Base-by-base conservation (phyloP, 2,797 vertebrate species). In the Onychomys arenicola region DNA sequence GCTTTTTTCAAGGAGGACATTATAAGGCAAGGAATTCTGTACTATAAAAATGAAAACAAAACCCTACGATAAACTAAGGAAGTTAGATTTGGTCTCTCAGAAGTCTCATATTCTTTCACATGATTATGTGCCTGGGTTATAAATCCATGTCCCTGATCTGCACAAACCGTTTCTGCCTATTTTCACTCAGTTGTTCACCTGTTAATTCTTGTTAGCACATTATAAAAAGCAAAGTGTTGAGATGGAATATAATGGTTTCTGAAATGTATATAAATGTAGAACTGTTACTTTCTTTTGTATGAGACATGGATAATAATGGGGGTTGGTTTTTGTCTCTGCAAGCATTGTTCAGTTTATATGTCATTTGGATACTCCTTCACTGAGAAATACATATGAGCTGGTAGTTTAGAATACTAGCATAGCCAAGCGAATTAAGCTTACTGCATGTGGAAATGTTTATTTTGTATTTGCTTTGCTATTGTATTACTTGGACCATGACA, bases 171-270 rank as follows among this genome's bases (percentile, higher is more conserved):
- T 63, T 80, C 27, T 87, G 1, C 40, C 21, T 32, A 0, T 65
- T 84, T 69, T 34, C 49, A 81, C 55, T 92, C 27, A 9, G 29
- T 46, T 97, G 27, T 19, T 11, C 84, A 43, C 84, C 11, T 73
- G 82, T 80, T 83, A 75, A 83, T 85, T 92, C 43, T 90, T 93
- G 37, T 16, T 84, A n/a, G 27, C 14, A 87, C 13, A n/a, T 55
- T 94, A 93, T 96, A 77, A 88, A 78, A 92, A 92, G n/a, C 78
- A 83, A 80, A 19, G 65, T 90, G 90, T 95, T 90, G 81, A 92
- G 37, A 46, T 96, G 23, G 17, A 90, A 46, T 90, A 76, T 71
- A 55, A n/a, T 43, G 14, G 14, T 91, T 91, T 55, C 32, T 63
- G 61, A 77, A 95, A 94, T 89, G 10, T 63, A 16, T 65, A 21